Percentiles rank a stretch among this genome's conserved stretches.
phyloP scores from a whole-genome alignment of 2,888 invertebrate genomes.

The Calliopum simillimum region DNA sequence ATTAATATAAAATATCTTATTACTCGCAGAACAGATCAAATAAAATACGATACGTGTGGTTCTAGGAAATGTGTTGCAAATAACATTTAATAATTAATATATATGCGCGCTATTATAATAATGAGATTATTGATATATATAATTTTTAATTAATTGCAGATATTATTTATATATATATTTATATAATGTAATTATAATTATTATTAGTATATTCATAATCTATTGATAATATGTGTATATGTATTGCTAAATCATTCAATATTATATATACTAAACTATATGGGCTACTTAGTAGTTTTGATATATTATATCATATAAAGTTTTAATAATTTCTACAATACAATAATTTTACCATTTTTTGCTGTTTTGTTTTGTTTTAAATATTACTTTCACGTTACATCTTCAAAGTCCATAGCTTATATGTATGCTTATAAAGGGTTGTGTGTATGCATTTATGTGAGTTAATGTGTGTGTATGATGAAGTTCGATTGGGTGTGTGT shows the following conservation, averaged over 20 bases:
- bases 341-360: no score
- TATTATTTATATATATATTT: slow-evolving; percentile 1
- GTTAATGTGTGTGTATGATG: slow-evolving; percentile 10
- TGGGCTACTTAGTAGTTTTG: slow-evolving; percentile 29
- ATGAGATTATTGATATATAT: slow-evolving; percentile 9
- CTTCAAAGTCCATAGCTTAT: slow-evolving; percentile 27
- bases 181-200: slow-evolving; percentile 21
- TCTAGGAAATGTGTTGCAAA: slow-evolving; percentile 32
- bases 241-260: slow-evolving; percentile 17
- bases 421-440: slow-evolving; percentile 26
- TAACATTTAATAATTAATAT: slow-evolving; percentile 29
- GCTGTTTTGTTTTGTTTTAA: background rate
- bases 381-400: slow-evolving; percentile 28
- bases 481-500: background rate
- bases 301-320: background rate
- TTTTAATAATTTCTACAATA: no score
- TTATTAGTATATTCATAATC: slow-evolving; percentile 18
- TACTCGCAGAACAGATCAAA: background rate
- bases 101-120: background rate
- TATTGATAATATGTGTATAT: background rate
- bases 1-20: no score
- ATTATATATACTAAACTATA: slow-evolving; percentile 24
- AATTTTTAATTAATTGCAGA: background rate
- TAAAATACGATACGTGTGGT: slow-evolving; percentile 13
- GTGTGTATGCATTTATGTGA: slow-evolving; percentile 26